Conservation (phyloP, 2,888 invertebrate genomes). For the Cephus pygmeus region DNA sequence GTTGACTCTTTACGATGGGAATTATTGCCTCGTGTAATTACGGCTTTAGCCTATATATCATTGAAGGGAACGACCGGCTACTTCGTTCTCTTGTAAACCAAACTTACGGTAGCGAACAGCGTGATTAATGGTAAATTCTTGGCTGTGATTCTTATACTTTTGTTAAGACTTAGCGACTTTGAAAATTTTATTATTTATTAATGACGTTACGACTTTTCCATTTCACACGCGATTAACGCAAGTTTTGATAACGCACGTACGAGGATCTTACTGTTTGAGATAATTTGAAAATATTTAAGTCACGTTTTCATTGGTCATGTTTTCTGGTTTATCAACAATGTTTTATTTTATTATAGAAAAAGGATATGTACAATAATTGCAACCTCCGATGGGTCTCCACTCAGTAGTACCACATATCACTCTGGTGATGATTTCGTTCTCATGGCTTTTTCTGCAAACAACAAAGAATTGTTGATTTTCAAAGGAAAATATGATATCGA, state of each 20-base stretch:
- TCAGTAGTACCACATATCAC: conserved; percentile 23
- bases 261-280: conserved; percentile 18
- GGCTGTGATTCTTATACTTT: no score
- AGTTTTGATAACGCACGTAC: no score
- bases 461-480: no score
- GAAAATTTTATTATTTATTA: no score
- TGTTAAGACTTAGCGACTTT: no score
- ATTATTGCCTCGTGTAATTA: neutral
- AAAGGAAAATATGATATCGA: no score
- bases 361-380: conserved; percentile 33
- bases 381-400: conserved; percentile 62
- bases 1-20: neutral
- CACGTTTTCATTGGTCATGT: conserved; percentile 10
- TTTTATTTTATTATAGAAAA: conserved; percentile 1
- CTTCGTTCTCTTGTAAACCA: neutral
- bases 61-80: neutral
- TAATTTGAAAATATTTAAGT: neutral
- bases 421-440: no score
- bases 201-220: no score
- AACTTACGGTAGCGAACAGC: neutral
- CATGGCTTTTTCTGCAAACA: no score
- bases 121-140: no score
- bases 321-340: conserved; percentile 4
- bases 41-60: neutral
- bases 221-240: no score